phyloP scores from a whole-genome alignment of 2,113 vertebrate species.

The Pluvianellus socialis region DNA sequence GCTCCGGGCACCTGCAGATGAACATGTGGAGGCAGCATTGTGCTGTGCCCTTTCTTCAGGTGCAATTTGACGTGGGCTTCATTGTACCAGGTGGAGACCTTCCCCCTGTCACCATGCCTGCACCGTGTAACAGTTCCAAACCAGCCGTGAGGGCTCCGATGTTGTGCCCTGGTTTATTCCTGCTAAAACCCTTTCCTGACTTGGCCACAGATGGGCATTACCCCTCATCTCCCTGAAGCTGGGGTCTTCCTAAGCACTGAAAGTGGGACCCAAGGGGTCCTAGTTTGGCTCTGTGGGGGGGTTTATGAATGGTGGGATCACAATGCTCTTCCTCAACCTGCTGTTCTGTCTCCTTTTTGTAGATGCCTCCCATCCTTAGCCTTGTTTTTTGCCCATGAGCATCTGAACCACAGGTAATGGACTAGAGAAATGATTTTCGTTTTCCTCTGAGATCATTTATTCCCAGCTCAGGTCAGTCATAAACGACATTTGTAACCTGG shows the following conservation, averaged over 20 bases:
- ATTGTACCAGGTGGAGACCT: neutral
- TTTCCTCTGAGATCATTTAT: neutral
- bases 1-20: neutral
- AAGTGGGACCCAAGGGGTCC: neutral
- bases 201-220: neutral
- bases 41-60: neutral
- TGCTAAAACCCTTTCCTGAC: neutral
- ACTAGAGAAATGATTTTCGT: neutral
- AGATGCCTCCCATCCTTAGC: neutral
- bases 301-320: neutral
- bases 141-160: fast-evolving
- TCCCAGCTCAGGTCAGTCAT: neutral
- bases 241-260: neutral
- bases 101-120: neutral
- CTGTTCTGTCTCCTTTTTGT: neutral
- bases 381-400: fast-evolving
- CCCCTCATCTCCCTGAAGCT: neutral
- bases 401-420: neutral
- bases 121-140: neutral
- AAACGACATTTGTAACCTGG: neutral
- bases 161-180: neutral
- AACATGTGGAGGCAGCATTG: fast-evolving
- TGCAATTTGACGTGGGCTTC: neutral
- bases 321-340: neutral
- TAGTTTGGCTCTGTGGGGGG: fast-evolving